Evolutionary conservation across 2,113 vertebrate species (phyloP), one percentile per base, ranked within the genome.

Genomic region (Mola mola): DNA sequence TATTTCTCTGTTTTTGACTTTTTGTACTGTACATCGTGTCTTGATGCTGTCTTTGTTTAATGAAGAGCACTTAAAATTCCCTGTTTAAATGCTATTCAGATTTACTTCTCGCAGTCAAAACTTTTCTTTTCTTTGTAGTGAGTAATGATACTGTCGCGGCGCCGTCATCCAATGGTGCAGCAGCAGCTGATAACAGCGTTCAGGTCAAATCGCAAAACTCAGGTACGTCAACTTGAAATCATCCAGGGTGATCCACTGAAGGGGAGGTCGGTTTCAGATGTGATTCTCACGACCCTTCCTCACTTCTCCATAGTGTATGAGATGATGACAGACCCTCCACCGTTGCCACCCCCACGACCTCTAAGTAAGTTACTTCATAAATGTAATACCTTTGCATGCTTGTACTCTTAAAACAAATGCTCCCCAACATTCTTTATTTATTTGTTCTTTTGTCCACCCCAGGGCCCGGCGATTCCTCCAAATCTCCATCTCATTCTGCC

Each of bases 111-210:
- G 11, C 3, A n/a, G 9, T 63, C 0, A 72, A 38, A 63, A 37
- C 2, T 1, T 64, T 9, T 9, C 4, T 51, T 64, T 36, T 56
- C 20, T 46, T 49, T 48, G 3, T 12, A 92, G 89, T 91, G 36
- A 90, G 88, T 79, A 66, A 73, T n/a, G 26, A 65, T 1, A 4
- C 47, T 0, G 2, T 22, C 15, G 16, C 16, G 19, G 42, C 49
- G 34, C 57, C 52, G 28, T 3, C 33, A 8, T 1, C 44, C 21
- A 58, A 25, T 29, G 61, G 29, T 22, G 52, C 44, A 26, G 20
- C 29, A 44, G 37, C 24, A 22, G 7, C 34, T n/a, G 9, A 48
- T 19, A 21, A 16, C 17, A n/a, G 24, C 22, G 20, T 5, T 44
- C 69, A 57, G 55, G 20, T 17, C 8, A 19, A 10, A 1, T 5